Base-by-base conservation (phyloP, 2,888 invertebrate genomes). In the Rugalucina vietnamica region DNA sequence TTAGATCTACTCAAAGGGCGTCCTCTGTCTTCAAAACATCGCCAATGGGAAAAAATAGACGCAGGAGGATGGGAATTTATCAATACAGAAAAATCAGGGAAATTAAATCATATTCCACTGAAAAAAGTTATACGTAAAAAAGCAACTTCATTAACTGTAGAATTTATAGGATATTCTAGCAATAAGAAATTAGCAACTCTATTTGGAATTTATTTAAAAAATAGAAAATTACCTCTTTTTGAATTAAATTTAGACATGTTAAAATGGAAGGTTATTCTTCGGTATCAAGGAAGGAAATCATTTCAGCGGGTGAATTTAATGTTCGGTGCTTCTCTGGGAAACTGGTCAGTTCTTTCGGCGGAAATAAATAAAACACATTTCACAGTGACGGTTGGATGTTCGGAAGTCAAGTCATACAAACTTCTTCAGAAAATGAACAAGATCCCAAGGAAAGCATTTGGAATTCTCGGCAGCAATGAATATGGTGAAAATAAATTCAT, bases 271-370 rank as follows among this genome's bases (percentile, higher is more conserved):
- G 43, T 93, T 60, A 87, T 91, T 57, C 69, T 93, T 24, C 89
- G 92, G 76, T 93, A 93, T 76, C 90, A 91, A 70, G 93, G 93
- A 34, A 84, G 87, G 21, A 88, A 73, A 78, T 93, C 93, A 60
- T 91, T 91, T 82, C 92, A 92, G 81, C 85, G 93, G 50, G 87
- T 90, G 60, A 81, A 78, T 12, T 57, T 92, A 29, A 60, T 74
- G 34, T 86, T 86, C 72, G 90, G 89, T n/a, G 85, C 85, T 21
- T 89, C 89, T 57, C n/a, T 87, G 21, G 77, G 80, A 21, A 83
- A 82, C 21, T 91, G 91, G 91, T 86, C 84, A 21, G 83, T 88
- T 24, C 71, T 92, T 72, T 87, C 90, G 43, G 81, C 90, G n/a
- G 76, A 88, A 27, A 76, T 92, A 27, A 88, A 89, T 71, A 84